phyloP scores from a whole-genome alignment of 2,113 vertebrate genomes.

The Capreolus pygargus region DNA sequence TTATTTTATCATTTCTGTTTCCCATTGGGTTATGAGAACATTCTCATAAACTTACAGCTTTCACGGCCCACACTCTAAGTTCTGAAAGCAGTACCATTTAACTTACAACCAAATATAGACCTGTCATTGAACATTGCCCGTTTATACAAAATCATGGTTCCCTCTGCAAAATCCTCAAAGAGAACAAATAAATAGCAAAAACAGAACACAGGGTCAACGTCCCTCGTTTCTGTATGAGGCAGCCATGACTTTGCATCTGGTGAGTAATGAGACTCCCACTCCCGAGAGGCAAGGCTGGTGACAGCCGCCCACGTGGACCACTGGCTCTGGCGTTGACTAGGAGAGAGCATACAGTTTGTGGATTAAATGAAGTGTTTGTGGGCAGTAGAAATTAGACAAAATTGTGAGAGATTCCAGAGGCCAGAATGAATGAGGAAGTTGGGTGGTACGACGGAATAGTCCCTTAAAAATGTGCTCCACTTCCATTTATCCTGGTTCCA shows the following conservation, averaged over 20 bases:
- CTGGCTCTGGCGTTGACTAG: not conserved
- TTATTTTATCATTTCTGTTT: conserved; percentile 45
- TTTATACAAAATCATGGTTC: conserved; percentile 26
- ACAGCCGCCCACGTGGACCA: not conserved
- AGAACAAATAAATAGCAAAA: conserved; percentile 8
- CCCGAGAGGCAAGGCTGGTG: not conserved
- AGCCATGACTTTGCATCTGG: not conserved
- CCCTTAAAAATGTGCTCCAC: not conserved
- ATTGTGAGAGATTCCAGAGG: not conserved
- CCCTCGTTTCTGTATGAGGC: not conserved
- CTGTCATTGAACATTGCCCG: not conserved
- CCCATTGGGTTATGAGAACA: conserved; percentile 41
- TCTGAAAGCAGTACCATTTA: conserved; percentile 35
- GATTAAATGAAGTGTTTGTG: not conserved
- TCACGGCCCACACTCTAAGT: not conserved
- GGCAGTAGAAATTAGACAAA: not conserved
- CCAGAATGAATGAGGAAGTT: not conserved
- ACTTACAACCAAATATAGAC: conserved; percentile 30
- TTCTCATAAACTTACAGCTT: conserved; percentile 37
- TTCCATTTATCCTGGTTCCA: not conserved
- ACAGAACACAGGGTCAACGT: not conserved
- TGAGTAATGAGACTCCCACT: not conserved
- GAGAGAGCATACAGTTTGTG: not conserved
- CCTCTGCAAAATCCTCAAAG: conserved; percentile 3
- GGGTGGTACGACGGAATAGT: not conserved